Percentiles rank a stretch among this genome's conserved stretches.
phyloP scores from a whole-genome alignment of 2,113 vertebrate species.

The Tetrax tetrax region DNA sequence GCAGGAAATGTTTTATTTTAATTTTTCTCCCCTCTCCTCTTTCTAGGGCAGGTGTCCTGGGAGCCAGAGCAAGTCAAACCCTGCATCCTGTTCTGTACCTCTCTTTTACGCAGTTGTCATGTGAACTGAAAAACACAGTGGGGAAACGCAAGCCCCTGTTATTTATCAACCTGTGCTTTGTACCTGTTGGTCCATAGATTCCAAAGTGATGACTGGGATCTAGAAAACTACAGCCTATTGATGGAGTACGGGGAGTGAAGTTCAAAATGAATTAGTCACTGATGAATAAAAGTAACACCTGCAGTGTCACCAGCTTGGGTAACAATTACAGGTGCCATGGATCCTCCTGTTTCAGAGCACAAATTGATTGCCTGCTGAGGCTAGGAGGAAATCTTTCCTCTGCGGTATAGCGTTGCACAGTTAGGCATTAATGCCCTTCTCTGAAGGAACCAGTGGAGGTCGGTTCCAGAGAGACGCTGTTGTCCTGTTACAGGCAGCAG shows the following conservation, averaged over 20 bases:
- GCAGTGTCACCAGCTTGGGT: conserved; percentile 21
- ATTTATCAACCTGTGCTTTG: conserved; percentile 45
- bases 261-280: conserved; percentile 38
- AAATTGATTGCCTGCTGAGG: neutral
- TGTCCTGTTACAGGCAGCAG: neutral
- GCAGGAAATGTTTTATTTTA: conserved; percentile 20
- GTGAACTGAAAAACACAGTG: conserved; percentile 31
- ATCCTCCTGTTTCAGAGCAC: conserved; percentile 4
- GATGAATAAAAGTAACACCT: conserved; percentile 43
- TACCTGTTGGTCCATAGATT: conserved; percentile 9
- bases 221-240: conserved; percentile 15
- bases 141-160: neutral
- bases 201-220: conserved; percentile 25
- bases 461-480: neutral
- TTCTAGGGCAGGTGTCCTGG: neutral
- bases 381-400: neutral
- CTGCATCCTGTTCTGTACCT: conserved; percentile 3
- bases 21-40: neutral
- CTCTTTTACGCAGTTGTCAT: neutral
- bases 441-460: neutral
- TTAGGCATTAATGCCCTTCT: neutral
- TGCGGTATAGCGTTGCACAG: neutral
- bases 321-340: neutral
- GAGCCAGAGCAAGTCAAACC: neutral
- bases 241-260: neutral